Evolutionary conservation across 2,113 vertebrate species (phyloP).

Genomic region (Limanda limanda): DNA sequence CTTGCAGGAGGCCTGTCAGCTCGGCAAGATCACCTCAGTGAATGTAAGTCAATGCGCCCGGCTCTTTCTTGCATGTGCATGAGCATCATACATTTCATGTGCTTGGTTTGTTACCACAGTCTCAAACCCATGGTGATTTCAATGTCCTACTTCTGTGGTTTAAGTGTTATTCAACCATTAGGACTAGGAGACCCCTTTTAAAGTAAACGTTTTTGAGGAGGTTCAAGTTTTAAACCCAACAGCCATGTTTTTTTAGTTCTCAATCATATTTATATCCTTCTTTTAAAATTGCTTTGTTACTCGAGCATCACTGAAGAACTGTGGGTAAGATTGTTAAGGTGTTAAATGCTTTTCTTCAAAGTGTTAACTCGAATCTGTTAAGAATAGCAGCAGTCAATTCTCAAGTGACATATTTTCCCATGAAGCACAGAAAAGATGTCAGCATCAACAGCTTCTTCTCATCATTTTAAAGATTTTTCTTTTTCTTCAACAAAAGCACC

Average conservation of each 20-base stretch:
- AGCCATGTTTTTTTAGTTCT: too few relatives aligned
- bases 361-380: not conserved
- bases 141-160: too few relatives aligned
- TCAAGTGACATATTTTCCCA: slow-evolving; percentile 6
- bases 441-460: not conserved
- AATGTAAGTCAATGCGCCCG: slow-evolving; percentile 70
- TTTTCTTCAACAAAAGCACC: not conserved
- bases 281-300: too few relatives aligned
- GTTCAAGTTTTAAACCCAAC: too few relatives aligned
- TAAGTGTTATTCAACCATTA: too few relatives aligned
- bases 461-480: not conserved
- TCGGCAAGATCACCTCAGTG: slow-evolving; percentile 76
- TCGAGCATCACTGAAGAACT: too few relatives aligned
- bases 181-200: too few relatives aligned
- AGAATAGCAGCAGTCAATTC: not conserved
- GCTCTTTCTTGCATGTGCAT: slow-evolving; percentile 13
- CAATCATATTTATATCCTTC: too few relatives aligned
- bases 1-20: slow-evolving; percentile 79
- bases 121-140: too few relatives aligned
- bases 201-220: too few relatives aligned
- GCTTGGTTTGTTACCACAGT: too few relatives aligned
- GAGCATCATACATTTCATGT: not conserved
- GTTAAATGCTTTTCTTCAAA: not conserved
- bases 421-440: not conserved
- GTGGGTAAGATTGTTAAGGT: not conserved